Conservation (phyloP, 2,113 vertebrate genomes). For the Rhipidura dahli region DNA sequence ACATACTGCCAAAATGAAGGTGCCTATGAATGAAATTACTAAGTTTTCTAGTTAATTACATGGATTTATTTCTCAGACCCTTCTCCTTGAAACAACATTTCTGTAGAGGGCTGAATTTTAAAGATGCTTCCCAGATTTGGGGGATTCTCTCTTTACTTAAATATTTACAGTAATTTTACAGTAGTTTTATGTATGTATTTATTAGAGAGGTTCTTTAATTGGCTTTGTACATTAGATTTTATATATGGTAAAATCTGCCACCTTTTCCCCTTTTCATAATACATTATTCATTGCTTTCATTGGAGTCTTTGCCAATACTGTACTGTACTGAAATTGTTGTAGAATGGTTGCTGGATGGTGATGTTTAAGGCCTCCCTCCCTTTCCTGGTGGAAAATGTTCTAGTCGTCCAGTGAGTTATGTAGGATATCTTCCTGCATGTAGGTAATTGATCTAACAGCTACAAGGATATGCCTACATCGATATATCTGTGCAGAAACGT, state of each 20-base stretch:
- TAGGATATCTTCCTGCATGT: not conserved
- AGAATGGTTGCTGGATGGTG: not conserved
- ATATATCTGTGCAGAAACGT: not conserved
- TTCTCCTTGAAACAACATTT: not conserved
- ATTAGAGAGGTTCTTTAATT: not conserved
- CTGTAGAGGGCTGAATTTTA: not conserved
- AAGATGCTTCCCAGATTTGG: not conserved
- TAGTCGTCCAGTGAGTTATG: not conserved
- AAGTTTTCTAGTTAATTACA: not conserved
- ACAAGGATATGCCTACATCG: not conserved
- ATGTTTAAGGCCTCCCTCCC: not conserved
- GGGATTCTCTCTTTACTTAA: not conserved
- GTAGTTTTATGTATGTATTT: not conserved
- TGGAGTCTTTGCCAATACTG: not conserved
- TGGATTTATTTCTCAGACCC: not conserved
- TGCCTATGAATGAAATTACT: not conserved
- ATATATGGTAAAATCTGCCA: not conserved
- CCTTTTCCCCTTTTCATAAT: not conserved
- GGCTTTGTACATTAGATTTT: not conserved
- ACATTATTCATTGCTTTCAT: not conserved
- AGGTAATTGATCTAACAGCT: not conserved
- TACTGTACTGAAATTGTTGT: not conserved
- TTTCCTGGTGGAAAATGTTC: not conserved
- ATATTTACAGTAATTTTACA: not conserved
- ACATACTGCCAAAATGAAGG: not conserved